A percentile compares a stretch with the other conserved stretches of the same genome.
These are phyloP conservation scores for Chorisops tibialis DNA, from an alignment of 2,888 invertebrate genomes.

Conservation along the genomic window DNA sequence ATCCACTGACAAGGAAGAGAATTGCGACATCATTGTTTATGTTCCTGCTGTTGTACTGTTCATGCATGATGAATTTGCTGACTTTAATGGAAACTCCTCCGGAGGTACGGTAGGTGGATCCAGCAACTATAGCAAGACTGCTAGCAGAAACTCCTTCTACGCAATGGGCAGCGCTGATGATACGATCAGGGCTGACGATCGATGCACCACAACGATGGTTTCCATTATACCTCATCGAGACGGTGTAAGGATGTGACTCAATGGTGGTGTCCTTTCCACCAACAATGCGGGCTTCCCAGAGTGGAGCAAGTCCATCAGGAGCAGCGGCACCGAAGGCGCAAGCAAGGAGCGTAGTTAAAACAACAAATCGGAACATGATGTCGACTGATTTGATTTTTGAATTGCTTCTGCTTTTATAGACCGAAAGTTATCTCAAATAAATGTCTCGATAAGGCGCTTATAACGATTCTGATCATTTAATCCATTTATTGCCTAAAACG, in stretches of 20 bases:
- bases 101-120: conserved; percentile 36
- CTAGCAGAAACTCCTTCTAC: conserved; percentile 31
- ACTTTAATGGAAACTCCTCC: conserved; percentile 50
- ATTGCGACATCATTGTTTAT: conserved; percentile 61
- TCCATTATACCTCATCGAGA: conserved; percentile 43
- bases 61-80: conserved; percentile 54
- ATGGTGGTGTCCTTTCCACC: conserved; percentile 36
- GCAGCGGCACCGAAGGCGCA: conserved; percentile 8
- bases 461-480: too few species aligned
- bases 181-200: conserved; percentile 34
- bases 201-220: conserved; percentile 45
- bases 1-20: conserved; percentile 55
- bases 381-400: background rate
- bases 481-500: too few species aligned
- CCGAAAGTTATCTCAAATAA: background rate
- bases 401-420: conserved; percentile 2
- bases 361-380: conserved; percentile 5
- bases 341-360: conserved; percentile 3
- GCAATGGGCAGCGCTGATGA: conserved; percentile 44
- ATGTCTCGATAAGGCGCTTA: too few species aligned
- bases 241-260: conserved; percentile 40
- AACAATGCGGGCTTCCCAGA: conserved; percentile 32
- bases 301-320: conserved; percentile 9
- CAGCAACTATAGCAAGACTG: conserved; percentile 40
- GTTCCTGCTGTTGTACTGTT: conserved; percentile 55